Base-by-base conservation (phyloP, 53 echinoderm and acorn worm genomes). In the Antedon mediterranea region DNA sequence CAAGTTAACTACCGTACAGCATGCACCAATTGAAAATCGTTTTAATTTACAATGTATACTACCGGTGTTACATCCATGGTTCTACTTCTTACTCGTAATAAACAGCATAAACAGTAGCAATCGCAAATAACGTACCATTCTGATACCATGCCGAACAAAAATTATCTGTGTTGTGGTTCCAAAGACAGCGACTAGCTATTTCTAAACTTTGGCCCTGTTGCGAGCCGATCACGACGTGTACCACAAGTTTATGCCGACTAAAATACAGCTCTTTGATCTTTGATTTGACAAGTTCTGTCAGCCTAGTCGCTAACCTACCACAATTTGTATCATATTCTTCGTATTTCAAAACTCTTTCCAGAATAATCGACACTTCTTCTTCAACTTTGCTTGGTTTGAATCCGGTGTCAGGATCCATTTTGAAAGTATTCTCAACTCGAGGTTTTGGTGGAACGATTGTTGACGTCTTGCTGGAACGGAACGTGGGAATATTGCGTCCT, bases 111-210 rank as follows among this genome's bases (percentile, higher is more conserved):
- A 93, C 88, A 14, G 88, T 83, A 3, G 85, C 90, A 4, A 90
- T 81, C 29, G 90, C 88, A 79, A 93, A 93, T 6, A 93, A 78
- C 7, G 85, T 43, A 26, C 74, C 81, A 81, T 90, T 93, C 34
- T 93, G 85, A 71, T 83, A 88, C 32, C 74, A 81, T 7, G 74
- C 85, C 30, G 90, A 73, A 7, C 88, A 81, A 78, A 82, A 90
- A 71, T 86, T 93, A 41, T 93, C 93, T 0, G 93, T 93, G 26
- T 83, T 82, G 30, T 83, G 78, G 71, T 88, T 85, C 93, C 93
- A 93, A 32, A 93, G 73, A 75, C 90, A 90, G 72, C 85, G 79
- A 72, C 93, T 93, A 42, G 83, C 93, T 11, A 90, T 79, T 71
- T 90, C 85, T 28, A 90, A 75, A 29, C 90, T 81, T 78, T 93